Evolutionary conservation across 2,888 invertebrate genomes (phyloP), one percentile per base, ranked within the genome.

Genomic region (Synergus laeviventris): DNA sequence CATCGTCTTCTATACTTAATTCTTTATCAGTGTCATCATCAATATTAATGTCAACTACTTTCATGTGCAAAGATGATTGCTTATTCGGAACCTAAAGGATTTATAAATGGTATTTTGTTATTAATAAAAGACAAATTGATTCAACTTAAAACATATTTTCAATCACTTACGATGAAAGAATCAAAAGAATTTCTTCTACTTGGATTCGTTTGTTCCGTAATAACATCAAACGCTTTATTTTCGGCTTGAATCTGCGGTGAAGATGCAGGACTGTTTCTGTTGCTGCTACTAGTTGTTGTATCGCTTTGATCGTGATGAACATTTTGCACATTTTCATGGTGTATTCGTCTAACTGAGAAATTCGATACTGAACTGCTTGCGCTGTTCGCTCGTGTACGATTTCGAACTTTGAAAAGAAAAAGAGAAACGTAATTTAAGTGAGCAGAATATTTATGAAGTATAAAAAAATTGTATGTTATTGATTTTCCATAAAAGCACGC

Each of bases 141-240:
- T 31, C 31, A 31, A 31, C 31, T 31, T 4, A 4, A 31, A 31
- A 31, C 31, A 31, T 31, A 31, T 31, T 31, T 31, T 31, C 31
- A 31, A 31, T 31, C 7, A 79, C 81, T 85, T 74, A 85, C 85
- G 42, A 80, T 76, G 66, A 73, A 83, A 39, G 83, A 85, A 49
- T 87, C 84, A 21, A 86, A 82, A 9, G 85, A 84, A 64, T 86
- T 84, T 73, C 79, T 81, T 66, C 76, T 79, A n/a, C 81, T 82
- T 14, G 83, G 82, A 78, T 80, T 84, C 21, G 85, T 78, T 60
- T 83, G 79, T 42, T 77, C 78, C 8, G 84, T 84, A 74, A 88
- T 86, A 61, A 88, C 78, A 78, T 88, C 85, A 76, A 88, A 88
- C 12, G 88, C 87, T 36, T 86, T 79, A 38, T 85, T 83, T 8